phyloP scores from a whole-genome alignment of 2,113 vertebrate species.

The Heteronetta atricapilla region DNA sequence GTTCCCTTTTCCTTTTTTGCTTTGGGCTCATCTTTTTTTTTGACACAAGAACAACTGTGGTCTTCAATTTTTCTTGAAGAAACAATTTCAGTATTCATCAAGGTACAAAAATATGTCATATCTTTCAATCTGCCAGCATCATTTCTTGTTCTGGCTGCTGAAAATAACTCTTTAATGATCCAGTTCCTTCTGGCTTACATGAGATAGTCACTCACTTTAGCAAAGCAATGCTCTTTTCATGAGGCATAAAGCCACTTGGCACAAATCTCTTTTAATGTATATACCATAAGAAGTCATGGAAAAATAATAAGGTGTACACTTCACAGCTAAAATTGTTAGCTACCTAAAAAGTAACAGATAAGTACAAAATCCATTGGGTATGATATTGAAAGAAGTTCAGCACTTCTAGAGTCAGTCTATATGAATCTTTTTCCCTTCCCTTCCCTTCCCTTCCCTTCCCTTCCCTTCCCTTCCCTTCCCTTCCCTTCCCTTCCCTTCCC shows the following conservation, averaged over 20 bases:
- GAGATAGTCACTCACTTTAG: neutral
- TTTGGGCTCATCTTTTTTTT: conserved; percentile 37
- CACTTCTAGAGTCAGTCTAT: neutral
- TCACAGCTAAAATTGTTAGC: neutral
- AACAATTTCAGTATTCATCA: conserved; percentile 16
- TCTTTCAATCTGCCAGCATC: neutral
- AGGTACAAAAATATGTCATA: conserved; percentile 48
- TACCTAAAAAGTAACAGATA: neutral
- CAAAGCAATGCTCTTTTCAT: neutral
- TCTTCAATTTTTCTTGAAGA: conserved; percentile 42
- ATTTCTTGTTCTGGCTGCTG: conserved; percentile 30
- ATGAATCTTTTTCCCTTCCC: too few species aligned
- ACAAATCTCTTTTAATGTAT: neutral
- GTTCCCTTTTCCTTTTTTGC: conserved; percentile 27
- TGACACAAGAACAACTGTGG: neutral
- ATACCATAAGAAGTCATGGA: neutral
- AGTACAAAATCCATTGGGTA: neutral
- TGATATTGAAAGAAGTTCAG: neutral
- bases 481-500: too few species aligned
- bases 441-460: too few species aligned
- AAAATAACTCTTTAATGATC: conserved; percentile 51
- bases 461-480: too few species aligned
- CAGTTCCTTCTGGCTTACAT: neutral
- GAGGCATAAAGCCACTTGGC: neutral
- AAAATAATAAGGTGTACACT: neutral